Conservation (phyloP, 2,797 vertebrate species). For the Brachyalestes nurse region DNA sequence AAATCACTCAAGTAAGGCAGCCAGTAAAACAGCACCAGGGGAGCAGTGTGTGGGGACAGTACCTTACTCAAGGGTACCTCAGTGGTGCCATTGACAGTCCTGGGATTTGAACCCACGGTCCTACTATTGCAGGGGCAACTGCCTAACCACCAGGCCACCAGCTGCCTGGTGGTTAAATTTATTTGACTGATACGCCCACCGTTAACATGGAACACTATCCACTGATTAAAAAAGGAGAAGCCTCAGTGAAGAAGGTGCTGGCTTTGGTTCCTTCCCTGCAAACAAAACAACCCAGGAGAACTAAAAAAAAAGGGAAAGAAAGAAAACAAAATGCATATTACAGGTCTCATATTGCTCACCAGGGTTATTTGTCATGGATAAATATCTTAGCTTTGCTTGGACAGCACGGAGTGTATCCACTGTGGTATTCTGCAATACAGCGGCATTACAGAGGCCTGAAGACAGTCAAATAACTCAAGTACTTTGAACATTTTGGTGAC, state of each 20-base stretch:
- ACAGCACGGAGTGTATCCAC: conserved; percentile 12
- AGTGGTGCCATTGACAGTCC: too few species aligned
- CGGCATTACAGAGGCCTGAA: conserved; percentile 34
- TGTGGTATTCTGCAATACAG: conserved; percentile 1
- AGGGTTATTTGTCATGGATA: conserved; percentile 30
- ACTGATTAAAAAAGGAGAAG: not conserved
- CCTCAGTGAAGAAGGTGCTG: not conserved
- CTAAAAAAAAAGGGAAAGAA: not conserved
- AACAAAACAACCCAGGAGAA: not conserved
- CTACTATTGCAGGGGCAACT: too few species aligned
- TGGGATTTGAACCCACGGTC: too few species aligned
- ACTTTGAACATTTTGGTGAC: conserved; percentile 45
- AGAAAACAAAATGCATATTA: conserved; percentile 16
- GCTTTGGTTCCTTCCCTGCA: not conserved
- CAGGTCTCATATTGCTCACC: not conserved
- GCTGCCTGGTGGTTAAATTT: too few species aligned
- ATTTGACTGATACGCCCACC: too few species aligned
- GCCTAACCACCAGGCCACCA: too few species aligned
- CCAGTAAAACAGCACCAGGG: too few species aligned
- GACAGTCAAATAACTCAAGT: conserved; percentile 46
- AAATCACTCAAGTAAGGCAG: too few species aligned
- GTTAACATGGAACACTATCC: not conserved
- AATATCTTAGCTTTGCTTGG: conserved; percentile 19
- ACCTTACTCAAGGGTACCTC: too few species aligned
- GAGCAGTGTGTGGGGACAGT: too few species aligned